phyloP scores from a whole-genome alignment of 2,888 invertebrate species.

The Pristionchus arcanus region DNA sequence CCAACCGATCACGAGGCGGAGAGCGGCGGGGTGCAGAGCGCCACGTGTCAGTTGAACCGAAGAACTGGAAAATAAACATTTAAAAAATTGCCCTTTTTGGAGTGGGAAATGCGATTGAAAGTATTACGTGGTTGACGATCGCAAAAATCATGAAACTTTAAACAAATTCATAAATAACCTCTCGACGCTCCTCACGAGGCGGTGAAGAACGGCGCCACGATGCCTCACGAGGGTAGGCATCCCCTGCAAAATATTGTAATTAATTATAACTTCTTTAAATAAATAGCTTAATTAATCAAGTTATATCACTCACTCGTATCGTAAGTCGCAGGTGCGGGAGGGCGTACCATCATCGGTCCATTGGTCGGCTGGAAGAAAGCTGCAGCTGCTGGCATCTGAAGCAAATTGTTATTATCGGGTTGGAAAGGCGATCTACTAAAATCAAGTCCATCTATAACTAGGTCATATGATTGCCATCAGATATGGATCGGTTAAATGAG shows the following conservation, averaged over 20 bases:
- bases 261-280: neutral
- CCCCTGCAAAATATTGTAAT: neutral
- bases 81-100: neutral
- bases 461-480: too few species aligned
- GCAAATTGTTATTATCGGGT: neutral
- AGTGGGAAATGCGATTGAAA: too few species aligned
- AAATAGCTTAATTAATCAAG: neutral
- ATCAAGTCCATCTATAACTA: too few species aligned
- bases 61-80: neutral
- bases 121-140: too few species aligned
- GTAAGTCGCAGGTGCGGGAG: neutral
- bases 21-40: neutral
- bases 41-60: neutral
- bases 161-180: neutral
- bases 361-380: neutral
- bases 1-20: conserved; percentile 15
- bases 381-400: neutral
- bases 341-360: neutral
- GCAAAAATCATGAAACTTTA: too few species aligned
- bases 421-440: too few species aligned
- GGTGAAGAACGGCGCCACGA: conserved; percentile 4
- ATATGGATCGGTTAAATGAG: too few species aligned
- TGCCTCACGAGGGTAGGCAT: neutral
- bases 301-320: neutral
- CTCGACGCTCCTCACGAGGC: neutral